phyloP scores from a whole-genome alignment of 2,888 invertebrate species.

The Erynnis tages region DNA sequence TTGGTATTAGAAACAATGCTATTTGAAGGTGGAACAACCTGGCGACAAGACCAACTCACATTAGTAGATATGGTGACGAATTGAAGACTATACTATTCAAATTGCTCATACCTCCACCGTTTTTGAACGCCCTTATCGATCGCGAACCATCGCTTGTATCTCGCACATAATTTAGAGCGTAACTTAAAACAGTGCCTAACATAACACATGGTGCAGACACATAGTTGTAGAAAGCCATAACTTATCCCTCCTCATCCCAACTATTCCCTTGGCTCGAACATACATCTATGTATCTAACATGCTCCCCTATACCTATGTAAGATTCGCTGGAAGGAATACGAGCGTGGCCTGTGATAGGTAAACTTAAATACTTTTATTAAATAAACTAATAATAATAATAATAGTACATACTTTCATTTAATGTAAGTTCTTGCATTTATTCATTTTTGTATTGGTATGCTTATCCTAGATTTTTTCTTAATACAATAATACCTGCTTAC shows the following conservation, averaged over 20 bases:
- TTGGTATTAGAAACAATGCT: no score
- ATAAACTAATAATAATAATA: no score
- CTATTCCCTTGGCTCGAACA: constrained; percentile 75
- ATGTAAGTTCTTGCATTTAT: no score
- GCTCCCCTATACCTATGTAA: constrained; percentile 38
- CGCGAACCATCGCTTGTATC: constrained; percentile 23
- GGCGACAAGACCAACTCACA: no score
- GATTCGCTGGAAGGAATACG: constrained; percentile 44
- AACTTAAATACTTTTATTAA: background rate
- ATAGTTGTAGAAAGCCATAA: constrained; percentile 79
- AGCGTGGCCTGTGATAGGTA: background rate
- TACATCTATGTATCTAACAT: constrained; percentile 64
- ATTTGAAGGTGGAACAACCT: no score
- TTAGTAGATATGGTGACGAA: background rate
- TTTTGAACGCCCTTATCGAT: constrained; percentile 25
- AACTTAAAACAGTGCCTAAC: constrained; percentile 69
- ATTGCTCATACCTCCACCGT: background rate
- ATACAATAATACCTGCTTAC: no score
- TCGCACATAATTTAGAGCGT: constrained; percentile 49
- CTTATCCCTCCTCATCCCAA: constrained; percentile 76
- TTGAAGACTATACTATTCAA: background rate
- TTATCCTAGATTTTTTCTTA: no score
- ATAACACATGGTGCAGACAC: constrained; percentile 76
- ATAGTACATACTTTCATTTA: no score
- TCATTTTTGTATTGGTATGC: no score